Evolutionary conservation across 1,140 invertebrate species (phyloP).

Genomic region (Drosophila nannoptera): DNA sequence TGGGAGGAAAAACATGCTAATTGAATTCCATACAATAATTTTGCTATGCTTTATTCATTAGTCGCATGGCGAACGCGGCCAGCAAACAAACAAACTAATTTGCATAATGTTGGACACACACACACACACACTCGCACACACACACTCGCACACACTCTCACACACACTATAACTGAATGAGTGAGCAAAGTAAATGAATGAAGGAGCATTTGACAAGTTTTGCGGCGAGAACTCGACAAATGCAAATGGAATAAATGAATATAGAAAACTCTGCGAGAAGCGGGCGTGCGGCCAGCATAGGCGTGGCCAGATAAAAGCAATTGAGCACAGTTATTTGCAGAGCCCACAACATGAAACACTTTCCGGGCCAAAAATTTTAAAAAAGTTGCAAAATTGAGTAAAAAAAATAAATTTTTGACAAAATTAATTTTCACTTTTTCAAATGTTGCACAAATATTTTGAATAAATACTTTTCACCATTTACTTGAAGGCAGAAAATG

Average conservation of each 20-base stretch:
- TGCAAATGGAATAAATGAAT: conserved; percentile 24
- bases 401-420: too few relatives aligned
- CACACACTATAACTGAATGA: conserved; percentile 40
- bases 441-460: too few relatives aligned
- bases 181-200: conserved; percentile 33
- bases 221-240: conserved; percentile 9
- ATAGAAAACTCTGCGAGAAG: neutral
- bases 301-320: neutral
- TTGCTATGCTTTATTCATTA: conserved; percentile 60
- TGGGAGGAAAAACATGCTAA: conserved; percentile 44
- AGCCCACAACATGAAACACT: too few relatives aligned
- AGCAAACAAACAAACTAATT: conserved; percentile 56
- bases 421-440: too few relatives aligned
- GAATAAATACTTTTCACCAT: too few relatives aligned
- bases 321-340: too few relatives aligned
- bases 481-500: too few relatives aligned
- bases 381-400: too few relatives aligned
- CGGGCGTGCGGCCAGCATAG: neutral
- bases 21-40: conserved; percentile 68
- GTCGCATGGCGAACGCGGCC: conserved; percentile 42
- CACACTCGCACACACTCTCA: conserved; percentile 16
- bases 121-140: conserved; percentile 28
- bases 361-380: too few relatives aligned
- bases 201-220: conserved; percentile 42
- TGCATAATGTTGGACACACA: conserved; percentile 53